phyloP scores from a whole-genome alignment of 35 echinoderm and acorn worm genomes.

The Diadema setosum region DNA sequence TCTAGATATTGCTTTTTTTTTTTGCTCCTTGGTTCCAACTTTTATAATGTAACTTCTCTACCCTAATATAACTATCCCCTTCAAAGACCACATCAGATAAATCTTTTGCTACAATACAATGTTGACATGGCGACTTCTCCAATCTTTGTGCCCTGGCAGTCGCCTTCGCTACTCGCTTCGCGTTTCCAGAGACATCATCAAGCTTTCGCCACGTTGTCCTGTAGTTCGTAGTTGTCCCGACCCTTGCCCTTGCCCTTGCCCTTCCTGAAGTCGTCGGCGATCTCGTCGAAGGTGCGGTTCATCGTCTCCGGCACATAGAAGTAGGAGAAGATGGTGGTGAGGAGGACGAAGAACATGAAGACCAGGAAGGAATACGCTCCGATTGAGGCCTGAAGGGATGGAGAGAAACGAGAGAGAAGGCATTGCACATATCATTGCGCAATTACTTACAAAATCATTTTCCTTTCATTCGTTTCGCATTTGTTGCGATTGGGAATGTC shows the following conservation, averaged over 20 bases:
- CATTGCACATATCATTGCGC: neutral
- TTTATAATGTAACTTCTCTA: no score
- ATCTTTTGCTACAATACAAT: no score
- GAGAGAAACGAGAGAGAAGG: neutral
- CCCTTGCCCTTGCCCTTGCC: neutral
- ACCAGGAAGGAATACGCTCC: constrained; percentile 74
- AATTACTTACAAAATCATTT: neutral
- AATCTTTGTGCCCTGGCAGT: no score
- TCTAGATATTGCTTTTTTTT: no score
- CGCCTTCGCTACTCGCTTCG: no score
- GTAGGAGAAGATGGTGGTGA: constrained; percentile 56
- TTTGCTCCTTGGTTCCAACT: no score
- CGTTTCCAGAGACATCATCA: no score
- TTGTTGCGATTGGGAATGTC: no score
- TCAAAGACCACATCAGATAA: no score
- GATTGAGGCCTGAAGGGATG: constrained; percentile 49
- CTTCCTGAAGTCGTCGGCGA: constrained; percentile 30
- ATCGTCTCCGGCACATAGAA: constrained; percentile 90
- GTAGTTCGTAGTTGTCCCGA: constrained; percentile 26
- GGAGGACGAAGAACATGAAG: constrained; percentile 60
- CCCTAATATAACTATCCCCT: no score
- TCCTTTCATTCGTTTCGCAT: neutral
- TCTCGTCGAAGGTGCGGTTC: constrained; percentile 65
- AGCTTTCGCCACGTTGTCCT: neutral
- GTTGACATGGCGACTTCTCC: no score